Evolutionary conservation across 2,113 vertebrate genomes (phyloP), one percentile per base, ranked within the genome.

Genomic region (Bos indicus): DNA sequence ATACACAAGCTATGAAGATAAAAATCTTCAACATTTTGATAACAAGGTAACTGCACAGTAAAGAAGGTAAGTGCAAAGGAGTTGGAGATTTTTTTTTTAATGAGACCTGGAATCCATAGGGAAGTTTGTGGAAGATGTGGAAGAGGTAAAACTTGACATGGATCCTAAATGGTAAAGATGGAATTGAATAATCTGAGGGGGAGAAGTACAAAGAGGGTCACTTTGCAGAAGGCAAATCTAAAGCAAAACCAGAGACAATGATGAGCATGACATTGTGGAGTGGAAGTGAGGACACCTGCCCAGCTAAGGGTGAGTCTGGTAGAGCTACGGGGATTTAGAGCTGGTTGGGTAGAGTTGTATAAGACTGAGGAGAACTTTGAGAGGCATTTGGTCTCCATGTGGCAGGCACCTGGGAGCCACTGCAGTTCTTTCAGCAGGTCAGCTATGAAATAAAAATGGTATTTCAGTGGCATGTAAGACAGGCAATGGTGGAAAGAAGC

Each of bases 1-100:
- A 90, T 88, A 30, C 28, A 81, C 9, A 25, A 33, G 28, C 43
- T 77, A 5, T 91, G 46, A 59, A 91, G 52, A 57, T 88, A 52
- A 90, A 96, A 89, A 51, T 82, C 67, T 88, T 91, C 30, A 89
- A 59, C 40, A 89, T 88, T 95, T 93, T 80, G 30, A 82, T 83
- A 86, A 87, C 46, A 88, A 57, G 57, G 90, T 54, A 93, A 88
- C 23, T 93, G 52, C 36, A 59, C 52, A 25, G 11, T 57, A 88
- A 40, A 62, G 77, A 91, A 88, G 12, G 13, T 21, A 91, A 95
- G 30, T 43, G 15, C 56, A 91, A 84, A 95, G 11, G 33, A 95
- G 54, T 40, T 90, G 33, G 43, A 90, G 15, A 90, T 57, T 80
- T 33, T n/a, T 28, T 59, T 54, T 87, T 88, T 71, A 85, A 80